Conservation (phyloP, 2,797 vertebrate species). For the Tapera naevia region DNA sequence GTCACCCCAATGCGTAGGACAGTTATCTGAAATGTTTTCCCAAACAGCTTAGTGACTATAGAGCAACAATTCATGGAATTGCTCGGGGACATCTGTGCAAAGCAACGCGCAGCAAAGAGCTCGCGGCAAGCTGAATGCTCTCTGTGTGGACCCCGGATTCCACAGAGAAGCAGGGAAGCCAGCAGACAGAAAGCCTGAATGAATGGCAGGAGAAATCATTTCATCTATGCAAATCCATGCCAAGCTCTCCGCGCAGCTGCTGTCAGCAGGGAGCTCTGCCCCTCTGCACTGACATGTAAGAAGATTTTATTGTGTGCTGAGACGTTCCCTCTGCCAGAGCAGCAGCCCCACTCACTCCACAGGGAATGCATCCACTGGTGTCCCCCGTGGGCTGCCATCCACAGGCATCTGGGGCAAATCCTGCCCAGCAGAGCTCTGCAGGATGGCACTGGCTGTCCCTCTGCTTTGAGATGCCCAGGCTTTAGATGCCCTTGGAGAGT, state of each 20-base stretch:
- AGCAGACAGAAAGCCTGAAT: constrained; percentile 59
- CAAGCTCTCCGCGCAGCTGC: constrained; percentile 48
- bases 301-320: background rate
- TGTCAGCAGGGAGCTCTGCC: constrained; percentile 62
- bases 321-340: background rate
- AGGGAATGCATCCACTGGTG: background rate
- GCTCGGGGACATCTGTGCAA: constrained; percentile 84
- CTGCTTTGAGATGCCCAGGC: background rate
- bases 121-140: constrained; percentile 73
- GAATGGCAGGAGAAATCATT: constrained; percentile 75
- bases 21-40: constrained; percentile 87
- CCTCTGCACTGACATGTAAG: background rate
- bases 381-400: background rate
- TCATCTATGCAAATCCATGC: constrained; percentile 72
- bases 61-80: constrained; percentile 89
- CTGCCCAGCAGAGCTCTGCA: background rate
- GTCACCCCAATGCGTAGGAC: constrained; percentile 87
- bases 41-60: constrained; percentile 81
- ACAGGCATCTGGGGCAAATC: fast-evolving
- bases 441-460: background rate
- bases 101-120: constrained; percentile 74
- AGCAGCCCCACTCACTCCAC: background rate
- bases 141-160: constrained; percentile 76
- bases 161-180: constrained; percentile 47
- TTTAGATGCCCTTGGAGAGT: background rate